Conservation (phyloP, 2,797 vertebrate genomes). For the Lerista edwardsae region DNA sequence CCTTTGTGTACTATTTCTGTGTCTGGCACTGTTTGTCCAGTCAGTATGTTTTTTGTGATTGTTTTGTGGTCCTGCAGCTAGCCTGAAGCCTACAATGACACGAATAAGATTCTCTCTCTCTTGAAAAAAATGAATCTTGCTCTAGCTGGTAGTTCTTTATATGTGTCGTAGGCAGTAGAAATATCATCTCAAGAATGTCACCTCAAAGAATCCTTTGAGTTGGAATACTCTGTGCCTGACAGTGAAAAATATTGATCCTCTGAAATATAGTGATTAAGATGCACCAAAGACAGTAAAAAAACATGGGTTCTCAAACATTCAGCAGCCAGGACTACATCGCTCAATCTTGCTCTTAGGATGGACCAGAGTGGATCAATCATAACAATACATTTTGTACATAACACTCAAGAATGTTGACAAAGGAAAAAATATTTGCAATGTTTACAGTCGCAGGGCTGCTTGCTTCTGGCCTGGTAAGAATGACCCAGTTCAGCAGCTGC, state of each 20-base stretch:
- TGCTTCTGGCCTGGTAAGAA: too few relatives aligned
- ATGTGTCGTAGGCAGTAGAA: neutral
- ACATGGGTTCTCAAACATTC: neutral
- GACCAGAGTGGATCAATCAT: too few relatives aligned
- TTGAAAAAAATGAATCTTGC: neutral
- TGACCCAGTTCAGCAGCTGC: too few relatives aligned
- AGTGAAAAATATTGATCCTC: neutral
- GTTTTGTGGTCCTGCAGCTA: neutral
- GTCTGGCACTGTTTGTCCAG: too few relatives aligned
- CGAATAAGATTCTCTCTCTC: neutral
- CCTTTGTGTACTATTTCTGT: neutral
- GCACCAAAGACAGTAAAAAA: neutral
- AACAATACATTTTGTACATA: too few relatives aligned
- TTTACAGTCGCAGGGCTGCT: too few relatives aligned
- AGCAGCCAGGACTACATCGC: too few relatives aligned
- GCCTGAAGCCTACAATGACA: neutral
- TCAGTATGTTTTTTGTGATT: neutral
- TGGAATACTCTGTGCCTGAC: neutral
- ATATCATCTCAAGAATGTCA: too few relatives aligned
- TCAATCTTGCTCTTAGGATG: too few relatives aligned
- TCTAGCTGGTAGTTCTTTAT: neutral
- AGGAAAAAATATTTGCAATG: too few relatives aligned
- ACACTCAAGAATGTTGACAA: too few relatives aligned
- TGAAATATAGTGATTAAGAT: too few relatives aligned
- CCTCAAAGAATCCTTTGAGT: neutral